Conservation (phyloP, 2,113 vertebrate genomes). For the Nerophis ophidion region DNA sequence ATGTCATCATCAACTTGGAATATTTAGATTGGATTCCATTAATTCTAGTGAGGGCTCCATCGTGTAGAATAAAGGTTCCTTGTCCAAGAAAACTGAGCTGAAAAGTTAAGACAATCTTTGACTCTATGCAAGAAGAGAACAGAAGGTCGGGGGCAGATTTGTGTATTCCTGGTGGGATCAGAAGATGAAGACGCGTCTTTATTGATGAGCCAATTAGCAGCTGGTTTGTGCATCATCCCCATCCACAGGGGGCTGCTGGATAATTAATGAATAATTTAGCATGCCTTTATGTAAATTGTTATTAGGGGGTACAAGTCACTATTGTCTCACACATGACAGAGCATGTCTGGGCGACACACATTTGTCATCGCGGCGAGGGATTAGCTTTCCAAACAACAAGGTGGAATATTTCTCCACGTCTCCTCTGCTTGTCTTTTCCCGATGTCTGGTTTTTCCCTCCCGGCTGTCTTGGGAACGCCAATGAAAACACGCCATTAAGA, state of each 20-base stretch:
- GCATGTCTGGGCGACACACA: constrained; percentile 39
- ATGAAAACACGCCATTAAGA: constrained; percentile 63
- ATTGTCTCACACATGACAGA: constrained; percentile 51
- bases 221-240: constrained; percentile 63
- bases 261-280: constrained; percentile 76
- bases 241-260: constrained; percentile 62
- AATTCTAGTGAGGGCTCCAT: too few relatives aligned
- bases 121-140: constrained; percentile 17
- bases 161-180: constrained; percentile 61
- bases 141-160: constrained; percentile 57
- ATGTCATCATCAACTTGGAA: too few relatives aligned
- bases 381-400: constrained; percentile 31
- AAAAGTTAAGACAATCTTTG: too few relatives aligned
- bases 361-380: constrained; percentile 42
- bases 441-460: constrained; percentile 63
- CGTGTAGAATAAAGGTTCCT: too few relatives aligned
- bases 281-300: constrained; percentile 71
- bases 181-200: constrained; percentile 48
- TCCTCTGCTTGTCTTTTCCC: neutral
- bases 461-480: constrained; percentile 75
- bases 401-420: constrained; percentile 12
- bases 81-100: too few relatives aligned
- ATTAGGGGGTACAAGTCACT: constrained; percentile 55
- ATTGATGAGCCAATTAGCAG: constrained; percentile 80
- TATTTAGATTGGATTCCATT: too few relatives aligned